Percentiles rank a stretch among this genome's conserved stretches.
Conservation (phyloP, 2,113 vertebrate species). For the Sarotherodon lohbergeri region DNA sequence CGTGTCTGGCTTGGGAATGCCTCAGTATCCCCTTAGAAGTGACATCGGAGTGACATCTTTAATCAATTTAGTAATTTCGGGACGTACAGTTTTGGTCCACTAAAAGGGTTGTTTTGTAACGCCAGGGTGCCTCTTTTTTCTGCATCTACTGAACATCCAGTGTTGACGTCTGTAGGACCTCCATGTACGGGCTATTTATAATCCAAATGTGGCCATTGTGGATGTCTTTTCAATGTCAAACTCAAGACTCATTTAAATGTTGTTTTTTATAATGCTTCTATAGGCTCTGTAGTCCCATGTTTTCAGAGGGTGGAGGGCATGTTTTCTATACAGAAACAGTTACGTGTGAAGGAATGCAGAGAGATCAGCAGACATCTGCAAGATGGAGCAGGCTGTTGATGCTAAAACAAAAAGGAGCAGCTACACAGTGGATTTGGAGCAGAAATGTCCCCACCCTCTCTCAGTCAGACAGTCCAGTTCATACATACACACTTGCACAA, state of each 20-base stretch:
- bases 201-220: not conserved
- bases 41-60: not conserved
- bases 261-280: not conserved
- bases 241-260: not conserved
- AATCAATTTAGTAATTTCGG: not conserved
- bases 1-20: not conserved
- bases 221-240: not conserved
- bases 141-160: not conserved
- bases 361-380: accelerated
- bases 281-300: not conserved
- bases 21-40: not conserved
- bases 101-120: not conserved
- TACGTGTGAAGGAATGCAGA: not conserved
- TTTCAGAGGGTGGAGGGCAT: not conserved
- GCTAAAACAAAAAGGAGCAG: not conserved
- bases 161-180: not conserved
- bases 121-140: not conserved
- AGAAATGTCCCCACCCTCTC: not conserved
- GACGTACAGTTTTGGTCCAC: not conserved
- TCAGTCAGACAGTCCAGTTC: not conserved
- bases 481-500: not conserved
- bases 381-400: not conserved
- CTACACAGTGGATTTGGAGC: not conserved
- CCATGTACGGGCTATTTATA: not conserved
- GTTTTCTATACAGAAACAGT: not conserved